A percentile compares a stretch with the other conserved stretches of the same genome.
Evolutionary conservation across 92 coral and sea anemone genomes (phyloP).

Genomic region (Palythoa grandiflora): DNA sequence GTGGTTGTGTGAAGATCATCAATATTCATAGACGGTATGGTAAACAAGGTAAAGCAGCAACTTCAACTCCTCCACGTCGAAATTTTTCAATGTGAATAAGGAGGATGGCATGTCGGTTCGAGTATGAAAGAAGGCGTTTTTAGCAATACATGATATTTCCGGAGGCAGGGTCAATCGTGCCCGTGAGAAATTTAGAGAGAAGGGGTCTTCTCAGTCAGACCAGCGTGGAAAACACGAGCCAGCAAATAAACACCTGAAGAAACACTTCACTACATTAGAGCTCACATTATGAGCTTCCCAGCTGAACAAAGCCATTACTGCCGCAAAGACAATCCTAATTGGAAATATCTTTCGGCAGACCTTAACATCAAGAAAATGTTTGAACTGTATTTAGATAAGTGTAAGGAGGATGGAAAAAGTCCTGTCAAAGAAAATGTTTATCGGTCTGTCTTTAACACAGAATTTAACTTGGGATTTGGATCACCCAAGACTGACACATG

Average conservation of each 20-base stretch:
- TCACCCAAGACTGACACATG: slow-evolving; percentile 68
- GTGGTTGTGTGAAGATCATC: slow-evolving; percentile 56
- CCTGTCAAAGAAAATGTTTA: slow-evolving; percentile 68
- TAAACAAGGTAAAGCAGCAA: slow-evolving; percentile 41
- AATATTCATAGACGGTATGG: slow-evolving; percentile 53
- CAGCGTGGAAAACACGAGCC: slow-evolving; percentile 53
- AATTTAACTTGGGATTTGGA: slow-evolving; percentile 64
- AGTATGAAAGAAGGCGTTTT: slow-evolving; percentile 63
- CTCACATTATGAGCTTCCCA: slow-evolving; percentile 52
- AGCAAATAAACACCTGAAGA: no score
- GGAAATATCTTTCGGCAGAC: slow-evolving; percentile 46
- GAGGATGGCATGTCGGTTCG: slow-evolving; percentile 56
- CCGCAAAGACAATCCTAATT: slow-evolving; percentile 54
- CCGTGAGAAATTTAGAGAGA: slow-evolving; percentile 36
- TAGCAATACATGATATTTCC: slow-evolving; percentile 57
- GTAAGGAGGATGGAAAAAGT: slow-evolving; percentile 44
- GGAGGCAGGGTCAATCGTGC: slow-evolving; percentile 58
- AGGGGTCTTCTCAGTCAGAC: slow-evolving; percentile 39
- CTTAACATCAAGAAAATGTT: slow-evolving; percentile 60
- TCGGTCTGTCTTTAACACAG: slow-evolving; percentile 56
- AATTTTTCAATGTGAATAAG: slow-evolving; percentile 49
- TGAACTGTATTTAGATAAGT: slow-evolving; percentile 63
- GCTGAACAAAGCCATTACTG: slow-evolving; percentile 41
- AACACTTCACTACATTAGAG: slow-evolving; percentile 47
- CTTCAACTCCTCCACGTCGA: slow-evolving; percentile 47